A percentile compares a stretch with the other conserved stretches of the same genome.
These are phyloP conservation scores for Todiramphus chloris DNA, from an alignment of 2,113 vertebrate species.

Conservation along the genomic window DNA sequence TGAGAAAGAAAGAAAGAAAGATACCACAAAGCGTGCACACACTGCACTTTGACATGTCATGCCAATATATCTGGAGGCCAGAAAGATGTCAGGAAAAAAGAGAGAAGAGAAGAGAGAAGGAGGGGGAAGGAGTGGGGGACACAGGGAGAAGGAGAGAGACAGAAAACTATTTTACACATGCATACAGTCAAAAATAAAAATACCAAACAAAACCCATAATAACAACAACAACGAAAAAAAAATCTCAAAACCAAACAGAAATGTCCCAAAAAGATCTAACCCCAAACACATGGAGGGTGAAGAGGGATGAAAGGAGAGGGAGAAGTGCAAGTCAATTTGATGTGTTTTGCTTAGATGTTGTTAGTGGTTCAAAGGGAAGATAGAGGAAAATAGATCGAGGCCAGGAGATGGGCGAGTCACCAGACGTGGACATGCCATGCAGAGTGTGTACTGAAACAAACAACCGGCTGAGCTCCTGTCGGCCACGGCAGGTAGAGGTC, in stretches of 20 bases:
- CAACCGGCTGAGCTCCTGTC: slow-evolving; percentile 67
- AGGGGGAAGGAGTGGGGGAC: too few relatives aligned
- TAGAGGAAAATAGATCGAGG: slow-evolving; percentile 49
- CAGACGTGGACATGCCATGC: slow-evolving; percentile 92
- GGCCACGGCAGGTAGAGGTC: slow-evolving; percentile 51
- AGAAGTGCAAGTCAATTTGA: slow-evolving; percentile 26
- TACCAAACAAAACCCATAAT: too few relatives aligned
- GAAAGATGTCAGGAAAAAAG: slow-evolving; percentile 16
- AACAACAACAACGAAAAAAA: background rate
- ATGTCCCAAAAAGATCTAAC: slow-evolving; percentile 66
- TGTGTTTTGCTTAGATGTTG: slow-evolving; percentile 49
- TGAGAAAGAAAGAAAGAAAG: slow-evolving; percentile 30
- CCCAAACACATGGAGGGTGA: slow-evolving; percentile 72
- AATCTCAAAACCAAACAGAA: slow-evolving; percentile 56
- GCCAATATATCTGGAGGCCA: slow-evolving; percentile 54
- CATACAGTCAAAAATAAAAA: too few relatives aligned
- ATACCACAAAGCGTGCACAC: slow-evolving; percentile 73
- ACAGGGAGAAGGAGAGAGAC: too few relatives aligned
- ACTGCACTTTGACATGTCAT: slow-evolving; percentile 63
- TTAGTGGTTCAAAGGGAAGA: slow-evolving; percentile 70
- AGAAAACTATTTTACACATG: too few relatives aligned
- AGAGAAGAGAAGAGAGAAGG: background rate
- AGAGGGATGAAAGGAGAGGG: slow-evolving; percentile 10
- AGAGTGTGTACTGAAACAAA: slow-evolving; percentile 81
- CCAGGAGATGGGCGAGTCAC: slow-evolving; percentile 51